Percentiles rank a stretch among this genome's conserved stretches.
Evolutionary conservation across 2,113 vertebrate genomes (phyloP).

Genomic region (Sclerurus mexicanus): DNA sequence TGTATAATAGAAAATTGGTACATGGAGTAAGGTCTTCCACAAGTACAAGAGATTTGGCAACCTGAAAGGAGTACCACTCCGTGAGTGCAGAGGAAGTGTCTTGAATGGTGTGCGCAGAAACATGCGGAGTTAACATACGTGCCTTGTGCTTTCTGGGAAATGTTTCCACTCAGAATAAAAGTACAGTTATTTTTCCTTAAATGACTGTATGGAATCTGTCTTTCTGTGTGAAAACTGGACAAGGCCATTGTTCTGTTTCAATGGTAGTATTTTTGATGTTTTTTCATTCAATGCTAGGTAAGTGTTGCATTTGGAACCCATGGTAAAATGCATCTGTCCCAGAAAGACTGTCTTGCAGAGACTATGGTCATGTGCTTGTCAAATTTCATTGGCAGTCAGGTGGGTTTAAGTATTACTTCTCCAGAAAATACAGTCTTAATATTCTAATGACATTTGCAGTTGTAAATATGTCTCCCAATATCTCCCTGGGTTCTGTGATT

Average conservation of each 20-base stretch:
- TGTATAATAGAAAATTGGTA: background rate
- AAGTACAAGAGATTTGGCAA: background rate
- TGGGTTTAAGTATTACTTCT: background rate
- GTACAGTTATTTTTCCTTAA: background rate
- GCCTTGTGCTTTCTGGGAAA: background rate
- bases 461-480: background rate
- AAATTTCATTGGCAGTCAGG: background rate
- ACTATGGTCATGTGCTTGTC: background rate
- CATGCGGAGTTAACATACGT: background rate
- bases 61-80: background rate
- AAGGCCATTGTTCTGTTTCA: background rate
- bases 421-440: background rate
- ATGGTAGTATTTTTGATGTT: background rate
- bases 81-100: background rate
- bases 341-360: background rate
- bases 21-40: background rate
- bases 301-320: background rate
- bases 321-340: background rate
- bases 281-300: background rate
- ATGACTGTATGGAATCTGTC: background rate
- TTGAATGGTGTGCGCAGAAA: background rate
- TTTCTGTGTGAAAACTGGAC: background rate
- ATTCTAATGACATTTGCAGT: background rate
- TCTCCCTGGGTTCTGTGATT: background rate
- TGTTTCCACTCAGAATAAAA: background rate